Evolutionary conservation across 2,888 invertebrate genomes (phyloP).

Genomic region (Odiellus spinosus): DNA sequence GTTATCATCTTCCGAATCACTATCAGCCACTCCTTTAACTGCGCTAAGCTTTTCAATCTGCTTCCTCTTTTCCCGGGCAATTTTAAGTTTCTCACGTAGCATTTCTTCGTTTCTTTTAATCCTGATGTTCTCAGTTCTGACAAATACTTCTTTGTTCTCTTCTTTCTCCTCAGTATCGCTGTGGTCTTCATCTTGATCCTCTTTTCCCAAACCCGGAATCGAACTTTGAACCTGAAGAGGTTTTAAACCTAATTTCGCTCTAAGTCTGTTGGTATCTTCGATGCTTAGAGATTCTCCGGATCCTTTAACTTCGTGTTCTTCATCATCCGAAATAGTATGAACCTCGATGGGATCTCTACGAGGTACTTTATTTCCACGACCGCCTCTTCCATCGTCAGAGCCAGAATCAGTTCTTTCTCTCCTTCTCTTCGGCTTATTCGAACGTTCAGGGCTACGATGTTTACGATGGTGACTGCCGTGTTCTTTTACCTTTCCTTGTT

Average conservation of each 20-base stretch:
- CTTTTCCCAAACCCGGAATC: slow-evolving; percentile 7
- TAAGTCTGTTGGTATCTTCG: slow-evolving; percentile 46
- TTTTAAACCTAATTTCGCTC: slow-evolving; percentile 83
- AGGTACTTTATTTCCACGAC: too few species aligned
- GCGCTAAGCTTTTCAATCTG: slow-evolving; percentile 49
- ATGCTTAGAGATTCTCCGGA: too few species aligned
- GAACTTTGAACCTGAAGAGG: slow-evolving; percentile 51
- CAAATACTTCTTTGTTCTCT: slow-evolving; percentile 49
- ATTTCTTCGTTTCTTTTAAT: slow-evolving; percentile 60
- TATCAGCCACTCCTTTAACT: slow-evolving; percentile 29
- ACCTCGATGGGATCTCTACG: too few species aligned
- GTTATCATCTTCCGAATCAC: slow-evolving; percentile 54
- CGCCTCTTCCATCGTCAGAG: too few species aligned
- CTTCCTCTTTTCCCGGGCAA: slow-evolving; percentile 59
- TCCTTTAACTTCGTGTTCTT: too few species aligned
- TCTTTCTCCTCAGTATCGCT: slow-evolving; percentile 27
- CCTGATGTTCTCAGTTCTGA: slow-evolving; percentile 36
- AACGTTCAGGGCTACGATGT: too few species aligned
- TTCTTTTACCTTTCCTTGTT: too few species aligned
- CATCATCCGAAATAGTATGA: too few species aligned
- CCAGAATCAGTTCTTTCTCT: too few species aligned
- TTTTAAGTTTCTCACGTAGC: slow-evolving; percentile 57
- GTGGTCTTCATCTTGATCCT: slow-evolving; percentile 2
- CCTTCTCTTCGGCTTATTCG: too few species aligned
- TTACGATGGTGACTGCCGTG: too few species aligned